Percentiles rank a stretch among this genome's conserved stretches.
Evolutionary conservation across 2,113 vertebrate species (phyloP).

Genomic region (Notarius quadriscutis): DNA sequence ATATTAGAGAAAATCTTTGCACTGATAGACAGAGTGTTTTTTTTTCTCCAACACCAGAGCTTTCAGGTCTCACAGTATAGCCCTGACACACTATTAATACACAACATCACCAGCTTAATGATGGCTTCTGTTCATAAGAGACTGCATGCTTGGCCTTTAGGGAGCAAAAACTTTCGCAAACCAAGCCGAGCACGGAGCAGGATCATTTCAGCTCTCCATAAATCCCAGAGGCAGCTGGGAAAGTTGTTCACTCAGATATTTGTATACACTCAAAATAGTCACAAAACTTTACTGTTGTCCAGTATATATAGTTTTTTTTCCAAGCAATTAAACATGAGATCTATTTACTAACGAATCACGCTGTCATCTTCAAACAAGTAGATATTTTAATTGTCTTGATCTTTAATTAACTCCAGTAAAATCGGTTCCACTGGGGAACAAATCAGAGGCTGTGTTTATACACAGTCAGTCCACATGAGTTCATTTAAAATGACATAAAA

Average conservation of each 20-base stretch:
- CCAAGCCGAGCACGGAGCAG: not conserved
- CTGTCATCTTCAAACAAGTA: not conserved
- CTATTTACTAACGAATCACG: not conserved
- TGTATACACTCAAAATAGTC: too few relatives aligned
- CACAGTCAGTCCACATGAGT: not conserved
- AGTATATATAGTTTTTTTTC: not conserved
- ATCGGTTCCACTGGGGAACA: not conserved
- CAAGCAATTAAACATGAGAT: not conserved
- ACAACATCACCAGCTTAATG: conserved; percentile 8
- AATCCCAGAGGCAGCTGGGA: conserved; percentile 11
- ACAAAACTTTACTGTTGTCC: not conserved
- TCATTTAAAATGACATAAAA: not conserved
- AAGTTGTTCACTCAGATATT: not conserved
- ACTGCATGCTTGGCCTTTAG: not conserved
- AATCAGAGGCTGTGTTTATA: not conserved
- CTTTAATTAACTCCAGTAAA: not conserved
- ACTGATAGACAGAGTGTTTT: not conserved
- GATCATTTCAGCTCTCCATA: not conserved
- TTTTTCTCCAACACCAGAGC: not conserved
- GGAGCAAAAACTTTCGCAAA: not conserved
- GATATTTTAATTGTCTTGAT: not conserved
- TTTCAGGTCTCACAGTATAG: not conserved
- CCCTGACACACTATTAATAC: not conserved
- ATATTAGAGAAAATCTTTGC: not conserved
- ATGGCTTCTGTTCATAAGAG: not conserved